phyloP scores from a whole-genome alignment of 2,797 vertebrate species.

The Eulemur mongoz region DNA sequence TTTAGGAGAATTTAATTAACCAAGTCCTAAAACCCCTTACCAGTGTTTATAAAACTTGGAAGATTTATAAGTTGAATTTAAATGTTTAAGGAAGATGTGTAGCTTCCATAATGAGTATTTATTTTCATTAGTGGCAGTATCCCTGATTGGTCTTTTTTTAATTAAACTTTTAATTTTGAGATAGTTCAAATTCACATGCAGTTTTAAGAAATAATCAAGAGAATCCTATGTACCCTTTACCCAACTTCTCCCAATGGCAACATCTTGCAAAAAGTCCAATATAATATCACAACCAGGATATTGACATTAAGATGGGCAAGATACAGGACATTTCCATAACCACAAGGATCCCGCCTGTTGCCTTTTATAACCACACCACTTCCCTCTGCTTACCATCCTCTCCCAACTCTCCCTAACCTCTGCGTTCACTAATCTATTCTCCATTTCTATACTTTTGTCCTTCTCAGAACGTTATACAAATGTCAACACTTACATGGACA shows the following conservation, averaged over 20 bases:
- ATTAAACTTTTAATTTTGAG: not conserved
- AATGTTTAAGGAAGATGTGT: slow-evolving; percentile 33
- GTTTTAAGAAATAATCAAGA: slow-evolving; percentile 27
- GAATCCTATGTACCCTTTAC: not conserved
- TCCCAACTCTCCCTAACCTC: not conserved
- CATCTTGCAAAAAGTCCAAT: not conserved
- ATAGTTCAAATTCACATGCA: not conserved
- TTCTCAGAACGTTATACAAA: not conserved
- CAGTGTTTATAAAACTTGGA: slow-evolving; percentile 16
- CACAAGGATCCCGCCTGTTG: not conserved
- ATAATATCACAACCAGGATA: not conserved
- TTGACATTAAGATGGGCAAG: not conserved
- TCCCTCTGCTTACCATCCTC: not conserved
- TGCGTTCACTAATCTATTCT: not conserved
- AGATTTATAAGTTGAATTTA: slow-evolving; percentile 22
- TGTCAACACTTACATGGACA: not conserved
- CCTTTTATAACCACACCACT: not conserved
- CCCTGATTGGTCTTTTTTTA: not conserved
- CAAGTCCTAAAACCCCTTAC: slow-evolving; percentile 16
- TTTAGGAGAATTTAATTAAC: slow-evolving; percentile 53
- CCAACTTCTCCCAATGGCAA: not conserved
- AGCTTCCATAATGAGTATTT: not conserved
- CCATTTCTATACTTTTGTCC: not conserved
- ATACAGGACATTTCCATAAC: not conserved
- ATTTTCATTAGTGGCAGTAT: slow-evolving; percentile 11